phyloP scores from a whole-genome alignment of 2,113 vertebrate genomes.

The Climacteris rufus region DNA sequence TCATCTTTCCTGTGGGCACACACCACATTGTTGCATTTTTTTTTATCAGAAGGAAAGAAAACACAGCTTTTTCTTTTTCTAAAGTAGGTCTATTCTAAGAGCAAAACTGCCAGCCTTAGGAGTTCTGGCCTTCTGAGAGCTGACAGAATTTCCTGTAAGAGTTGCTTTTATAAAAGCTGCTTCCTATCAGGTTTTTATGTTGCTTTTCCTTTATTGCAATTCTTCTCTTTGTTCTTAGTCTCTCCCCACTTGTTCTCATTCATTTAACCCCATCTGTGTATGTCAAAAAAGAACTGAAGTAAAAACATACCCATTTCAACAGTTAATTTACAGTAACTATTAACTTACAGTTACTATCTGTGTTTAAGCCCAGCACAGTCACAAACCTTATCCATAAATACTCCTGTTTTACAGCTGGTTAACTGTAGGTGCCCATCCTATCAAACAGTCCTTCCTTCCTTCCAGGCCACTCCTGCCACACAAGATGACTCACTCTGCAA shows the following conservation, averaged over 20 bases:
- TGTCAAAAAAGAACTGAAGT: background rate
- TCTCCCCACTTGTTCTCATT: background rate
- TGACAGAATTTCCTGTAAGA: slow-evolving; percentile 12
- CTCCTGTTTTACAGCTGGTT: background rate
- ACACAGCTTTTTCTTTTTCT: rapidly evolving
- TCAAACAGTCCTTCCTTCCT: background rate
- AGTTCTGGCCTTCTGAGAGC: background rate
- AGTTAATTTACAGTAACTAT: background rate
- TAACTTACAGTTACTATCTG: background rate
- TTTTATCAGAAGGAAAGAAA: background rate
- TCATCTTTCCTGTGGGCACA: background rate
- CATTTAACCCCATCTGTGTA: background rate
- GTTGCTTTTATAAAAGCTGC: background rate
- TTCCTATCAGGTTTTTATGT: background rate
- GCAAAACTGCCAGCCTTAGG: background rate
- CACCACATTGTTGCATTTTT: background rate
- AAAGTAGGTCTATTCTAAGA: background rate
- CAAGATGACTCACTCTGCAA: background rate
- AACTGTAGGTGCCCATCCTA: background rate
- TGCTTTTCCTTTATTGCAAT: background rate
- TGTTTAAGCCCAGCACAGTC: background rate
- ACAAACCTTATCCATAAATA: background rate
- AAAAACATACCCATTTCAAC: rapidly evolving
- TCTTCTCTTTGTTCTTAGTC: background rate
- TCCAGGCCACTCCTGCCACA: background rate